Conservation (phyloP, 2,113 vertebrate species). For the Thalassoma bifasciatum region DNA sequence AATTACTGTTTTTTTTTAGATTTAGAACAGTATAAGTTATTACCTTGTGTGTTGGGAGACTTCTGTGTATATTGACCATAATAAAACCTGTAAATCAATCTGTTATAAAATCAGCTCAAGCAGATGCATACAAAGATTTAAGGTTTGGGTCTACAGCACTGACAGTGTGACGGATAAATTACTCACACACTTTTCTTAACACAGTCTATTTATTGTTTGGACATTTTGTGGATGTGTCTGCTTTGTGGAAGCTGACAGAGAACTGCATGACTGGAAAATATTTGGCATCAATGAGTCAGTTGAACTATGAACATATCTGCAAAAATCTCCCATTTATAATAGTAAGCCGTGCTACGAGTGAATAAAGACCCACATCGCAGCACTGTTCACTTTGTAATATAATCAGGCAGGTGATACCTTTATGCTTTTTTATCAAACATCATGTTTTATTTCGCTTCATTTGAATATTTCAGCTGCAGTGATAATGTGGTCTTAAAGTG, state of each 20-base stretch:
- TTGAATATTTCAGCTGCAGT: background rate
- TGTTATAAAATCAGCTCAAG: background rate
- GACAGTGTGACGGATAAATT: constrained; percentile 27
- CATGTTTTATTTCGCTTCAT: background rate
- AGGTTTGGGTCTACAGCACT: background rate
- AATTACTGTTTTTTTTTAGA: background rate
- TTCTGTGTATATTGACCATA: no score
- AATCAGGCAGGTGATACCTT: no score
- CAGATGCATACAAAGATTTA: background rate
- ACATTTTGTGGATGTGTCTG: constrained; percentile 13
- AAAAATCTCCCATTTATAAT: background rate
- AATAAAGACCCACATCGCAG: background rate
- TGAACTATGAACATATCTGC: constrained; percentile 16
- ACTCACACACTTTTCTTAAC: constrained; percentile 37
- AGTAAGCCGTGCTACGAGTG: background rate
- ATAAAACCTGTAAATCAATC: no score
- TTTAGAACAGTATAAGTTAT: no score
- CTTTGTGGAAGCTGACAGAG: constrained; percentile 66
- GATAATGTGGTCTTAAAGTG: constrained; percentile 31
- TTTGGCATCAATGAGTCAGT: constrained; percentile 56
- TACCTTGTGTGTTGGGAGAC: background rate
- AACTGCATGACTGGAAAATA: constrained; percentile 74
- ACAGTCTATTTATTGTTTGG: constrained; percentile 59
- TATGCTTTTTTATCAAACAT: background rate
- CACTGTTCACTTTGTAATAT: background rate